Conservation (phyloP, 1,140 invertebrate species). For the Nasonia giraulti region DNA sequence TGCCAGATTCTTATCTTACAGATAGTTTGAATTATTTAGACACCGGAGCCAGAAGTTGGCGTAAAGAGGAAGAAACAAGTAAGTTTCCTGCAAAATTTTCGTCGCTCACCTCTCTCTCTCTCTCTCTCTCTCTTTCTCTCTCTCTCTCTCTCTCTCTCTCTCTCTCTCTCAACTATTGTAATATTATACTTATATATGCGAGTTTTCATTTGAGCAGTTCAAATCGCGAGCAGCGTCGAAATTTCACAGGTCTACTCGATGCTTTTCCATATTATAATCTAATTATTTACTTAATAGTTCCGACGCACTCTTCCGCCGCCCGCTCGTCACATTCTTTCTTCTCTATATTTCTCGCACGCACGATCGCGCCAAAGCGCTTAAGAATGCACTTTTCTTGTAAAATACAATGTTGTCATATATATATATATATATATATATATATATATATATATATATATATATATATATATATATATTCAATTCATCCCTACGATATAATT, state of each 20-base stretch:
- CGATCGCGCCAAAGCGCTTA: conserved; percentile 65
- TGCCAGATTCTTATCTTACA: conserved; percentile 58
- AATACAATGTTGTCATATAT: conserved; percentile 65
- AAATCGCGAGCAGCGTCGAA: not conserved
- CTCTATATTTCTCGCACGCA: conserved; percentile 49
- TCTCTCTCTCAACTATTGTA: no score
- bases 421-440: conserved; percentile 6
- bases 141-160: no score
- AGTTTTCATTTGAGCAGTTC: not conserved
- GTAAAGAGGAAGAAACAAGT: conserved; percentile 55
- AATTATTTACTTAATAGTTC: conserved; percentile 13
- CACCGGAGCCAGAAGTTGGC: conserved; percentile 56
- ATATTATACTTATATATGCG: no score
- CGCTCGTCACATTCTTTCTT: conserved; percentile 44
- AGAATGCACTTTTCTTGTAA: conserved; percentile 71
- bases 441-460: not conserved
- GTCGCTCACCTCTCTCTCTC: no score
- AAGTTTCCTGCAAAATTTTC: conserved; percentile 55
- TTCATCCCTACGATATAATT: conserved; percentile 58
- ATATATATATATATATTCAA: no score
- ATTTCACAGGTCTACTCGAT: conserved; percentile 12
- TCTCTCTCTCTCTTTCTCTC: not conserved
- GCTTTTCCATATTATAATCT: conserved; percentile 17
- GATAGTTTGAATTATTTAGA: conserved; percentile 69
- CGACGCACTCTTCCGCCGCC: not conserved